A percentile compares a stretch with the other conserved stretches of the same genome.
These are phyloP conservation scores for Urocolius indicus DNA, from an alignment of 2,113 vertebrate species.

Conservation along the genomic window DNA sequence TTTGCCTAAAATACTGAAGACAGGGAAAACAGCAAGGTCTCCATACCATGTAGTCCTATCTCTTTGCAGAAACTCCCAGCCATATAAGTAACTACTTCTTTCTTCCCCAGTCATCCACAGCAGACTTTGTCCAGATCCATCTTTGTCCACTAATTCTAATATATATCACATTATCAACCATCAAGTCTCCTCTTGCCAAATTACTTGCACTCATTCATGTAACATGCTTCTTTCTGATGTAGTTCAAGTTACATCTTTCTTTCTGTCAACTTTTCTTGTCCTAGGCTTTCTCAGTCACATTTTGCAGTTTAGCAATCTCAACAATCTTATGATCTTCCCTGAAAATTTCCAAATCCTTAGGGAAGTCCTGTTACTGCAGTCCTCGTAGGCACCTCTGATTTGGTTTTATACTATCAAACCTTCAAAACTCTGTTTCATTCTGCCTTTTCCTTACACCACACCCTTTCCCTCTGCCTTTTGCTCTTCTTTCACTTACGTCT, in stretches of 20 bases:
- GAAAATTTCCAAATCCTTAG: neutral
- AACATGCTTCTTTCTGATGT: neutral
- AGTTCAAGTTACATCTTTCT: neutral
- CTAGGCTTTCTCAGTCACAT: neutral
- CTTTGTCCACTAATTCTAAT: neutral
- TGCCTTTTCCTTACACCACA: neutral
- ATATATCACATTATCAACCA: neutral
- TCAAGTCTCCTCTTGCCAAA: neutral
- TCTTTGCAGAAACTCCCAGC: neutral
- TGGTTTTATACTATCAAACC: neutral
- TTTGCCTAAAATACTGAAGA: neutral
- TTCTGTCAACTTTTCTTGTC: neutral
- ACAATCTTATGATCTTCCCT: neutral
- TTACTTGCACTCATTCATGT: neutral
- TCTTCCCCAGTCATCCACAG: neutral
- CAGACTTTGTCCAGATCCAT: accelerated
- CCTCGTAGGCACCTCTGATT: neutral
- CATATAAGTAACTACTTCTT: neutral
- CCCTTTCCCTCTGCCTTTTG: neutral
- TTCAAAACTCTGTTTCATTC: neutral
- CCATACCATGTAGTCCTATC: neutral
- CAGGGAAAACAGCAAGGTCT: neutral
- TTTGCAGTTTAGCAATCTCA: neutral
- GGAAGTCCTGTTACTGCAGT: neutral
- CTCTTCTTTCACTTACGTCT: neutral